Evolutionary conservation across 2,797 vertebrate species (phyloP).

Genomic region (Pachyuromys duprasi): DNA sequence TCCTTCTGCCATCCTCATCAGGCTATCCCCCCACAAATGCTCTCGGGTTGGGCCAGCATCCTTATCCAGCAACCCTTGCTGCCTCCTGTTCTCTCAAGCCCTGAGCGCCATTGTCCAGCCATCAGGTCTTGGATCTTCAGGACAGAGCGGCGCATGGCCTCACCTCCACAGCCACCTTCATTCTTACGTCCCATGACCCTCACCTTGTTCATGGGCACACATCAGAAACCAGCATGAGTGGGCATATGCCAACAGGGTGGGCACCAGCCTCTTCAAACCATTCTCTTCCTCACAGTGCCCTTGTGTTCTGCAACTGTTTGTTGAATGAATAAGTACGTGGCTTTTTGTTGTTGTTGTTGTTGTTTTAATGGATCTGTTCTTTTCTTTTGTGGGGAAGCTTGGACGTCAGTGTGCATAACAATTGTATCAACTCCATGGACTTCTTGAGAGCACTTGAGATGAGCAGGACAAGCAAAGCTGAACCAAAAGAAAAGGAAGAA

Average conservation of each 20-base stretch:
- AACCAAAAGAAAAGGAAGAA: constrained; percentile 72
- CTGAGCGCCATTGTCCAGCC: neutral
- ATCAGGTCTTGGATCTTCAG: neutral
- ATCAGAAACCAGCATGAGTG: fast-evolving
- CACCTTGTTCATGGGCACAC: fast-evolving
- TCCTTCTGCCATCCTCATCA: neutral
- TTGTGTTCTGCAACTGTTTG: neutral
- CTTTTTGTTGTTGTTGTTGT: no score
- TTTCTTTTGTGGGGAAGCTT: constrained; percentile 81
- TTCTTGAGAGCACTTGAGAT: constrained; percentile 86
- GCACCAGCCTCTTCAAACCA: fast-evolving
- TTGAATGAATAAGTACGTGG: neutral
- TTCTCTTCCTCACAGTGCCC: neutral
- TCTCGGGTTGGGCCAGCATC: neutral
- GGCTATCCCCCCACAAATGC: neutral
- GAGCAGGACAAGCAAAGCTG: constrained; percentile 67
- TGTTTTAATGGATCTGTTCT: constrained; percentile 26
- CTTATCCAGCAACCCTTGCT: neutral
- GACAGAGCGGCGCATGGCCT: neutral
- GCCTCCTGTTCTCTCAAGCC: neutral
- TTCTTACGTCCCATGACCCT: fast-evolving
- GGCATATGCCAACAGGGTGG: fast-evolving
- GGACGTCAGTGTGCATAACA: constrained; percentile 83
- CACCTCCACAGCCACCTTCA: fast-evolving
- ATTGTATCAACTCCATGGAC: constrained; percentile 85